Conservation (phyloP, 2,888 invertebrate genomes). For the Hypercompe scribonia region DNA sequence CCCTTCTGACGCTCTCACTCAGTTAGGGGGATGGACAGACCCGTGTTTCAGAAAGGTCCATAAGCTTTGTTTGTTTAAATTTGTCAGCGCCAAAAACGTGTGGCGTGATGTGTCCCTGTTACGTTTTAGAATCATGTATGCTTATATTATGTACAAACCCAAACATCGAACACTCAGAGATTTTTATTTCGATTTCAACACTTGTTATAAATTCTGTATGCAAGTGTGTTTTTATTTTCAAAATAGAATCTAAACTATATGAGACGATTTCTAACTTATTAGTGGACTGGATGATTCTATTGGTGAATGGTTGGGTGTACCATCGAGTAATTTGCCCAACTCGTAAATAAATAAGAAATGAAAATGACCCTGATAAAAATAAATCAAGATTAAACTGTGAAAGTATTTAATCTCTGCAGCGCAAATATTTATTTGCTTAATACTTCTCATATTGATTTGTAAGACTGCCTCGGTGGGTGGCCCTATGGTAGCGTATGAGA, state of each 20-base stretch:
- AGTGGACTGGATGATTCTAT: background rate
- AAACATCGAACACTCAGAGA: background rate
- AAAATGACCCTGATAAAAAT: slow-evolving; percentile 56
- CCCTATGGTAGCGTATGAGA: no score
- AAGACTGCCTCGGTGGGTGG: no score
- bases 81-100: background rate
- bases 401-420: slow-evolving; percentile 45
- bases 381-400: slow-evolving; percentile 56
- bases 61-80: slow-evolving; percentile 6
- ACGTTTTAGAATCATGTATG: background rate
- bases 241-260: background rate
- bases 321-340: background rate
- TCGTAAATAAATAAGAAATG: background rate
- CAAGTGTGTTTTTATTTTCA: background rate
- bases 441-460: no score
- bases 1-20: background rate
- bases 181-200: background rate
- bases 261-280: background rate
- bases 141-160: background rate
- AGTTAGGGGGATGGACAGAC: background rate
- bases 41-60: slow-evolving; percentile 1
- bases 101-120: background rate
- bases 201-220: background rate
- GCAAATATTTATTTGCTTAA: slow-evolving; percentile 55
- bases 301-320: background rate